phyloP scores from a whole-genome alignment of 64 coral and sea anemone genomes.

The Montipora efflorescens region DNA sequence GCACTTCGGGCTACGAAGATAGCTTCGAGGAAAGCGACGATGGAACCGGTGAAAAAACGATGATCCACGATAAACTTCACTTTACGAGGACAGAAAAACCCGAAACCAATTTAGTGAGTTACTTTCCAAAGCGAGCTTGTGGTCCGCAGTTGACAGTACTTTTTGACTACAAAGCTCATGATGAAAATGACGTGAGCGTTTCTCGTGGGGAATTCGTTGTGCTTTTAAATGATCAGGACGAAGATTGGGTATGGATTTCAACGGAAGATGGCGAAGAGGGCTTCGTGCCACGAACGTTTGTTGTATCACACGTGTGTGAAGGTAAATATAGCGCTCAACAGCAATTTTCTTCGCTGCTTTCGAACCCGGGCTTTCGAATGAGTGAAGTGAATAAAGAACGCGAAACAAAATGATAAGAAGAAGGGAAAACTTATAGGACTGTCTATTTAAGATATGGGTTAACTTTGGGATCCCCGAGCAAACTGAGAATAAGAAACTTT shows the following conservation, averaged over 20 bases:
- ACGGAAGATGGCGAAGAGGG: slow-evolving; percentile 86
- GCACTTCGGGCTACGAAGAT: slow-evolving; percentile 84
- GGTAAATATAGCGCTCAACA: slow-evolving; percentile 50
- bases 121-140: slow-evolving; percentile 90
- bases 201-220: slow-evolving; percentile 86
- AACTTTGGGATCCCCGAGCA: too few species aligned
- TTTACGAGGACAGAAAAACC: not conserved
- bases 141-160: slow-evolving; percentile 87
- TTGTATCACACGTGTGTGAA: slow-evolving; percentile 89
- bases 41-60: slow-evolving; percentile 15
- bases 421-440: too few species aligned
- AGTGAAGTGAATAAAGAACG: too few species aligned
- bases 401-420: too few species aligned
- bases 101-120: slow-evolving; percentile 52
- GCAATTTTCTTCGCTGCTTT: not conserved
- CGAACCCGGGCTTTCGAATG: too few species aligned
- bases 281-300: slow-evolving; percentile 89
- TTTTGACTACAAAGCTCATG: slow-evolving; percentile 79
- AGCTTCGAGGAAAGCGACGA: slow-evolving; percentile 70
- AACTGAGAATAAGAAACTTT: too few species aligned
- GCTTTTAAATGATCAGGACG: slow-evolving; percentile 89
- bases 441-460: too few species aligned
- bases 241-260: slow-evolving; percentile 87
- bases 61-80: not conserved
- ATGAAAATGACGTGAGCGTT: slow-evolving; percentile 87